These are phyloP conservation scores for Pseudonaja textilis DNA, from an alignment of 2,113 vertebrate species.

Conservation along the genomic window DNA sequence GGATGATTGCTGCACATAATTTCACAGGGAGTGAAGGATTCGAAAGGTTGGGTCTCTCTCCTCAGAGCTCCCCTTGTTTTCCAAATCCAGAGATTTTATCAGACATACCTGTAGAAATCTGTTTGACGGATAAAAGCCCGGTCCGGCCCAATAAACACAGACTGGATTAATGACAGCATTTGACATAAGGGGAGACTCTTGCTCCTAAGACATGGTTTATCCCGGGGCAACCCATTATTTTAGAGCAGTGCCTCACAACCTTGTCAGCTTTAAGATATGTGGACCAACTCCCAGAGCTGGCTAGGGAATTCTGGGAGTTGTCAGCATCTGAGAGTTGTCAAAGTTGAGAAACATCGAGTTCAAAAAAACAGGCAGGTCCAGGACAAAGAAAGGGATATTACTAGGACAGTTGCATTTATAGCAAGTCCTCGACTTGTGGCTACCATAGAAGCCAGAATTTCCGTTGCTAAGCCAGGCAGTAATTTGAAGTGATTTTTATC, in stretches of 20 bases:
- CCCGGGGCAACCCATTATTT: neutral
- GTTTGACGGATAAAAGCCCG: neutral
- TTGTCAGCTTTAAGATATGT: neutral
- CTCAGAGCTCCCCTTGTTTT: neutral
- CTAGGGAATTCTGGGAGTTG: neutral
- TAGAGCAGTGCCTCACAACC: too few relatives aligned
- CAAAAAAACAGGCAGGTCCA: neutral
- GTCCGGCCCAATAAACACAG: neutral
- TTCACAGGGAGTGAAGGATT: neutral
- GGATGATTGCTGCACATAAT: slow-evolving; percentile 19
- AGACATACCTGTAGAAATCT: slow-evolving; percentile 5
- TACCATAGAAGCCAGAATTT: neutral
- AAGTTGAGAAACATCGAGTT: neutral
- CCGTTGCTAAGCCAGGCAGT: neutral
- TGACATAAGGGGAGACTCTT: neutral
- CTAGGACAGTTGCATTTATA: neutral
- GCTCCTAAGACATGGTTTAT: neutral
- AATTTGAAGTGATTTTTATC: neutral
- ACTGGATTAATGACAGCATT: neutral
- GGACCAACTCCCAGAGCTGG: neutral
- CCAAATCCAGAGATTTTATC: neutral
- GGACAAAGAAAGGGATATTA: neutral
- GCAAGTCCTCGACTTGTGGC: neutral
- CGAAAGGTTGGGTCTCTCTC: too few relatives aligned
- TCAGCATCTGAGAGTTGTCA: neutral